phyloP scores from a whole-genome alignment of 2,888 invertebrate genomes.

The Mimachlamys varia region DNA sequence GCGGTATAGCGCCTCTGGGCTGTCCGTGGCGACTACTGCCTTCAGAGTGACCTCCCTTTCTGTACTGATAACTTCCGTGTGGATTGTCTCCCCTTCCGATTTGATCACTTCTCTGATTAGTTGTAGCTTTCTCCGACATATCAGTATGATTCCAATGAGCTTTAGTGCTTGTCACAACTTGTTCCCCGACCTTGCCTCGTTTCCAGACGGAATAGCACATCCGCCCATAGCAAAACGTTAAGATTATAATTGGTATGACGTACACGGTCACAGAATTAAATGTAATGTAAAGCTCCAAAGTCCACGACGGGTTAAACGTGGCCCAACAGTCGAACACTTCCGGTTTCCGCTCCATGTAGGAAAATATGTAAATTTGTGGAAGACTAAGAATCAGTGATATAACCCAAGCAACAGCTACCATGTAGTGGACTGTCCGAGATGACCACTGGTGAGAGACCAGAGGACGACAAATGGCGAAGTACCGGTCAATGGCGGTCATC shows the following conservation, averaged over 20 bases:
- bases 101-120: neutral
- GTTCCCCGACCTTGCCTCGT: slow-evolving; percentile 60
- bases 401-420: slow-evolving; percentile 81
- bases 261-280: slow-evolving; percentile 79
- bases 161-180: neutral
- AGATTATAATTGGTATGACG: slow-evolving; percentile 63
- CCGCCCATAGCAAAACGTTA: slow-evolving; percentile 75
- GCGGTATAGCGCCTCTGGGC: slow-evolving; percentile 74
- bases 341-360: slow-evolving; percentile 60
- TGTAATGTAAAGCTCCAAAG: slow-evolving; percentile 78
- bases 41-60: neutral
- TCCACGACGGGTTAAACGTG: slow-evolving; percentile 71
- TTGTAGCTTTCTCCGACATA: neutral
- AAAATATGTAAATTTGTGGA: slow-evolving; percentile 84
- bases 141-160: neutral
- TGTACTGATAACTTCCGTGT: neutral
- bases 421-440: slow-evolving; percentile 74
- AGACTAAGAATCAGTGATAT: slow-evolving; percentile 83
- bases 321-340: slow-evolving; percentile 73
- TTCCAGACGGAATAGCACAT: slow-evolving; percentile 79
- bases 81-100: neutral
- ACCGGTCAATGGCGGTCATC: slow-evolving; percentile 81
- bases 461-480: slow-evolving; percentile 83
- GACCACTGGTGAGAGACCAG: slow-evolving; percentile 84
- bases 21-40: neutral